phyloP scores from a whole-genome alignment of 1,140 invertebrate genomes.

The Watersipora subatra region DNA sequence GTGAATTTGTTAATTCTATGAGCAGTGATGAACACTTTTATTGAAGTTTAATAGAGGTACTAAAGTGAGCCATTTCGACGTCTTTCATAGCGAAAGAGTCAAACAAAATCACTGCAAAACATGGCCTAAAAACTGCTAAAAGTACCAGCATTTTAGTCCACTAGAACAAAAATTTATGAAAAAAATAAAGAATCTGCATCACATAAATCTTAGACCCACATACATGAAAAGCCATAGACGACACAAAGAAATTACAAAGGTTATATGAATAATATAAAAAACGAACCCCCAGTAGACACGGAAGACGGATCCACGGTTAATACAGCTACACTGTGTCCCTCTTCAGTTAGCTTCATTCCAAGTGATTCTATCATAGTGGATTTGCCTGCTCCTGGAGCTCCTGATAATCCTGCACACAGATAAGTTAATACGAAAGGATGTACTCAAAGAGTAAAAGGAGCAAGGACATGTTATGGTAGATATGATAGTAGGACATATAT shows the following conservation, averaged over 20 bases:
- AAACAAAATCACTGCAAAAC: no score
- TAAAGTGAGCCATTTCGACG: no score
- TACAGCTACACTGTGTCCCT: slow-evolving; percentile 47
- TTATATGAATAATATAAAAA: not conserved
- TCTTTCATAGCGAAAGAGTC: no score
- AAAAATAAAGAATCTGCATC: no score
- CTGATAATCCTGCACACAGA: slow-evolving; percentile 42
- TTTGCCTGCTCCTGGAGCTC: slow-evolving; percentile 53
- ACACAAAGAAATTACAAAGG: not conserved
- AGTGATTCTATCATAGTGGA: slow-evolving; percentile 52
- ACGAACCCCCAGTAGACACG: slow-evolving; percentile 43
- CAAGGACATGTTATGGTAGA: not conserved
- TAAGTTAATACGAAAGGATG: slow-evolving; percentile 2
- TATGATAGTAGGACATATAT: not conserved
- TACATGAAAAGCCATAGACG: no score
- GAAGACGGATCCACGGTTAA: slow-evolving; percentile 53
- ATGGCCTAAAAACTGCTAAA: no score
- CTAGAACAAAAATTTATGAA: no score
- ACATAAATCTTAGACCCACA: no score
- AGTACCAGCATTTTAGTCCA: no score
- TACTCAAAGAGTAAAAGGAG: not conserved
- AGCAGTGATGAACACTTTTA: no score
- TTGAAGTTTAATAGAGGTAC: no score
- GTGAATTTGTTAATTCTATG: no score
- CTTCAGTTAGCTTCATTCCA: slow-evolving; percentile 45